Percentiles rank a stretch among this genome's conserved stretches.
phyloP scores from a whole-genome alignment of 2,797 vertebrate genomes.

The Micropoecilia bifurca region DNA sequence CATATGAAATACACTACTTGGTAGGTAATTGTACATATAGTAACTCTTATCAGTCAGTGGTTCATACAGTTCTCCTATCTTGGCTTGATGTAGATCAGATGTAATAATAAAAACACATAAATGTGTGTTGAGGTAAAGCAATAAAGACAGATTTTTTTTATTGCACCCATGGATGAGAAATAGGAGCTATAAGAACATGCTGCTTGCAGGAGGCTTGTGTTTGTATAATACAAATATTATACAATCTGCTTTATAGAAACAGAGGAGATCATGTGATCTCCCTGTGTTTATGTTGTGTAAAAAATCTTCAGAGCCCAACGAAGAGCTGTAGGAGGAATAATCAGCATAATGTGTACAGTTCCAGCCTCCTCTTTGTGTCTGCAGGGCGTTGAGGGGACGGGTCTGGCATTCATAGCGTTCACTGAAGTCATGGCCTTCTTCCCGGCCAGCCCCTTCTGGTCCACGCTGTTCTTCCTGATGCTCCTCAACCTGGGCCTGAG shows the following conservation, averaged over 20 bases:
- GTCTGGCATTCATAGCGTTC: conserved; percentile 97
- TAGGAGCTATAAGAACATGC: background rate
- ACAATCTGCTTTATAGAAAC: conserved; percentile 52
- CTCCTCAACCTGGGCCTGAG: conserved; percentile 95
- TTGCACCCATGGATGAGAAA: background rate
- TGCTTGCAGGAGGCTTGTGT: background rate
- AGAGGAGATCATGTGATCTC: conserved; percentile 19
- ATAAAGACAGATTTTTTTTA: background rate
- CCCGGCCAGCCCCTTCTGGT: conserved; percentile 97
- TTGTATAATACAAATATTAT: background rate
- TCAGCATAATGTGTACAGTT: conserved; percentile 1
- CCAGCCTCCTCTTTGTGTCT: conserved; percentile 8
- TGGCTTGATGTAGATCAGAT: background rate
- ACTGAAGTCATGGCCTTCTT: conserved; percentile 98
- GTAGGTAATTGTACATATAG: background rate
- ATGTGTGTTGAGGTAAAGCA: background rate
- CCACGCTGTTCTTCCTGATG: conserved; percentile 97
- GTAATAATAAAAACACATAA: background rate
- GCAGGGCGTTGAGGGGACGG: conserved; percentile 95
- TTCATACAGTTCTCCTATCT: background rate
- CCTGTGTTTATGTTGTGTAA: conserved; percentile 28
- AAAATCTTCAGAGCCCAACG: background rate
- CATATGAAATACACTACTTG: background rate
- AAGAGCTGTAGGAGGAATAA: background rate
- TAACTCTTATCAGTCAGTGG: background rate